phyloP scores from a whole-genome alignment of 2,113 vertebrate genomes.

The Rhabdomys dilectus region DNA sequence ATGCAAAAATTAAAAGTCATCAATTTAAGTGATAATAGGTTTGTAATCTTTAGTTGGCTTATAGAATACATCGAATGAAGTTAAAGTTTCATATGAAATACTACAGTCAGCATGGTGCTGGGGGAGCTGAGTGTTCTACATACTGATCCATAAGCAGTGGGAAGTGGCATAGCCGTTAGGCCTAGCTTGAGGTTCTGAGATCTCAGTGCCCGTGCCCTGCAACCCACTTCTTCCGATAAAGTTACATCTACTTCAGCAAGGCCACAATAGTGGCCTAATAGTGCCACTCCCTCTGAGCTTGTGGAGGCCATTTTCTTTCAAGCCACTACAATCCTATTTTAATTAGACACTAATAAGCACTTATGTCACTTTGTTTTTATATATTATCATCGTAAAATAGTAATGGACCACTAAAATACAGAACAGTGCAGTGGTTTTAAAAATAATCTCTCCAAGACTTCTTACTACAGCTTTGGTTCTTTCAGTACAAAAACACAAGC shows the following conservation, averaged over 20 bases:
- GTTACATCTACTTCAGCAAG: background rate
- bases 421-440: conserved; percentile 6
- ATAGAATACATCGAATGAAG: conserved; percentile 61
- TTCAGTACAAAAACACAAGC: conserved; percentile 10
- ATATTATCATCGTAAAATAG: conserved; percentile 43
- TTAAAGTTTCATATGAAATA: conserved; percentile 19
- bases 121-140: background rate
- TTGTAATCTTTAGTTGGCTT: conserved; percentile 84
- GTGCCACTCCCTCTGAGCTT: background rate
- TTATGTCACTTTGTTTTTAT: conserved; percentile 36
- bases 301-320: background rate
- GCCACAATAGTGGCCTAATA: no score
- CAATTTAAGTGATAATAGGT: conserved; percentile 99
- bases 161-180: background rate
- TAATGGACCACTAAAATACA: conserved; percentile 4
- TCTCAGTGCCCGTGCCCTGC: background rate
- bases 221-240: background rate
- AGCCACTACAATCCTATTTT: background rate
- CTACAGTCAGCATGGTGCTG: background rate
- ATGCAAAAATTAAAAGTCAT: conserved; percentile 98
- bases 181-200: background rate
- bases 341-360: background rate
- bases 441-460: background rate
- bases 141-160: background rate
- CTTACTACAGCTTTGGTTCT: conserved; percentile 13